Evolutionary conservation across 30 jellyfish, hydroid and myxozoan genomes (phyloP), one percentile per base, ranked within the genome.

Genomic region (Cassiopea andromeda): DNA sequence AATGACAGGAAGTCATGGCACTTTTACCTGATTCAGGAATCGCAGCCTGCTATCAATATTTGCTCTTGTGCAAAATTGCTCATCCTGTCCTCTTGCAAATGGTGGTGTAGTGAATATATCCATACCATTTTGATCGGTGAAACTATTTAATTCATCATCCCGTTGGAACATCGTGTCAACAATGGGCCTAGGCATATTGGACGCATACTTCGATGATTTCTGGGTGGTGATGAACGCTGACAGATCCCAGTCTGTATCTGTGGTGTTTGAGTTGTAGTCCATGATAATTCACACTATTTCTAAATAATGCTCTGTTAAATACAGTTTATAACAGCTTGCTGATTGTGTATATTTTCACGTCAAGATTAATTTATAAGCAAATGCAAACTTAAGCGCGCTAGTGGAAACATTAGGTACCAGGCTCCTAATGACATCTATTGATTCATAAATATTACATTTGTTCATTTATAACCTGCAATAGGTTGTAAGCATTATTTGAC

Each of bases 21-120:
- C 4, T 48, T 78, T 1, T 78, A 93, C 98, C 95, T 93, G 98
- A 57, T 93, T 93, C 78, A 93, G 75, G 70, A 69, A 93, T 16
- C 91, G 88, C 19, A 93, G 88, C 50, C 98, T 82, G 80, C 94
- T 91, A 49, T 93, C 93, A 13, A 93, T 49, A 59, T 93, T 93
- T 46, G 82, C 70, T 70, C 94, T 71, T 18, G 97, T 89, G 82
- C 98, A 93, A 64, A 93, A 93, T 58, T 72, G 78, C 66, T 92
- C 97, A 44, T 85, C 89, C 48, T 70, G 88, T 12, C 60, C 75
- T 49, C 75, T 81, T 1, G 66, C 67, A 67, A 57, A 80, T 18
- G 94, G 90, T 50, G 94, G 94, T n/a, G 88, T 87, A 44, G 67
- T 78, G 85, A 87, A 87, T 46, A 87, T 76, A 80, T 87, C 94